Base-by-base conservation (phyloP, 2,113 vertebrate genomes). In the Apus apus region DNA sequence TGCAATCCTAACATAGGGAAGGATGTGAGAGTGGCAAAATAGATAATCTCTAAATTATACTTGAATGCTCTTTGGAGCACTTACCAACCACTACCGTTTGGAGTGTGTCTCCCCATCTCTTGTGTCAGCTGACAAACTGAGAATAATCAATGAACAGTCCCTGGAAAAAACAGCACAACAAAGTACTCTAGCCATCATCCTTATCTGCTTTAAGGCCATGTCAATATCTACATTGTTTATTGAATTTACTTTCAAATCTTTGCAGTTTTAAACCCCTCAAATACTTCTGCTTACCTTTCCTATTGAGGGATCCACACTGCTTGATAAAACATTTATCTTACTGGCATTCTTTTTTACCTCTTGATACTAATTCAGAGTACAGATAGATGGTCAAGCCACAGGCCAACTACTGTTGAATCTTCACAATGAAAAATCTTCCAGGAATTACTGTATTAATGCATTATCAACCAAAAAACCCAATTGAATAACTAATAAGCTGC, bases 41-140 rank as follows among this genome's bases (percentile, higher is more conserved):
- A 54, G 26, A 36, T 17, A 46, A n/a, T 73, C 27, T 80, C 46
- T 38, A 19, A 45, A n/a, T 8, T 3, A 15, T 50, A 29, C 32
- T 74, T 5, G 1, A 62, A 45, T 0, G 0, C 13, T 79, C 4
- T 72, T 81, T 50, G 40, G 38, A 74, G 27, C 19, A 54, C 26
- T n/a, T 84, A 30, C 56, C 34, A 36, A 2, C 27, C 7, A 6
- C 43, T 62, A 0, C 72, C 19, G 20, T 45, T 27, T 32, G 40
- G 51, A 62, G 43, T 11, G 11, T 77, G 8, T 82, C 46, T 36
- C 8, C 20, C 9, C 20, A 34, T 45, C 48, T 56, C 10, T 56
- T 20, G 20, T 20, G 11, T 68, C 80, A 84, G 30, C 64, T 74
- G 51, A n/a, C 14, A 86, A 75, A 66, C 32, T 53, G 54, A 77